phyloP scores from a whole-genome alignment of 1,140 invertebrate species.

The Temnothorax longispinosus region DNA sequence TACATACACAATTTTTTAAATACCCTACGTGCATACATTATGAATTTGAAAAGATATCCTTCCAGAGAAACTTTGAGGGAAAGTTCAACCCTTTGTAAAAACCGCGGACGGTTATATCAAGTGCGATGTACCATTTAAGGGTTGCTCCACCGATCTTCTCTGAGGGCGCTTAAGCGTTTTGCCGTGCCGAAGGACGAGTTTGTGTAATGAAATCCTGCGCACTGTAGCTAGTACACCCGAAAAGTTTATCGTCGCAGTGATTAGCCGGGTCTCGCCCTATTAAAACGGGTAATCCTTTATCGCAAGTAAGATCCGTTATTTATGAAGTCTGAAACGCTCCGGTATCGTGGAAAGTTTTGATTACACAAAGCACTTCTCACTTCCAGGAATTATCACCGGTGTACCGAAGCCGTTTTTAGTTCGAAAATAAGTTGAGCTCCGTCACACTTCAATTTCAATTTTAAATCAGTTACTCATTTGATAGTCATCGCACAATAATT shows the following conservation, averaged over 20 bases:
- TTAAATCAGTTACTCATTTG: constrained; percentile 10
- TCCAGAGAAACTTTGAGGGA: constrained; percentile 15
- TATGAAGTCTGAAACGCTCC: constrained; percentile 60
- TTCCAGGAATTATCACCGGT: constrained; percentile 58
- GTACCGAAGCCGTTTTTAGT: constrained; percentile 20
- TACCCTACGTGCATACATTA: background rate
- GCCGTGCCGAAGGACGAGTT: constrained; percentile 43
- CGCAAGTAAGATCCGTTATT: constrained; percentile 62
- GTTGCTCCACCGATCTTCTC: constrained; percentile 18
- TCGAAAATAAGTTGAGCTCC: background rate
- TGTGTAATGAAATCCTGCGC: constrained; percentile 46
- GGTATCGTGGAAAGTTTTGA: constrained; percentile 68
- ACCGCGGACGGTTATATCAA: constrained; percentile 8
- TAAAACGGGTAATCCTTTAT: constrained; percentile 70
- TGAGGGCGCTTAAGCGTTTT: constrained; percentile 11
- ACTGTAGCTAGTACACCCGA: constrained; percentile 39
- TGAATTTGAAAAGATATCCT: background rate
- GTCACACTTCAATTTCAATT: constrained; percentile 38
- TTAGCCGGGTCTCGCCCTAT: constrained; percentile 49
- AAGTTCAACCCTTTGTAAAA: constrained; percentile 30
- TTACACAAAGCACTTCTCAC: constrained; percentile 64
- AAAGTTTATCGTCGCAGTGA: constrained; percentile 59
- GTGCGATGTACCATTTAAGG: constrained; percentile 29
- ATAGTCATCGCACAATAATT: constrained; percentile 8
- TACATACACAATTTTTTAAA: background rate